Conservation (phyloP, 2,113 vertebrate species). For the cattle (Bos taurus) region DNA sequence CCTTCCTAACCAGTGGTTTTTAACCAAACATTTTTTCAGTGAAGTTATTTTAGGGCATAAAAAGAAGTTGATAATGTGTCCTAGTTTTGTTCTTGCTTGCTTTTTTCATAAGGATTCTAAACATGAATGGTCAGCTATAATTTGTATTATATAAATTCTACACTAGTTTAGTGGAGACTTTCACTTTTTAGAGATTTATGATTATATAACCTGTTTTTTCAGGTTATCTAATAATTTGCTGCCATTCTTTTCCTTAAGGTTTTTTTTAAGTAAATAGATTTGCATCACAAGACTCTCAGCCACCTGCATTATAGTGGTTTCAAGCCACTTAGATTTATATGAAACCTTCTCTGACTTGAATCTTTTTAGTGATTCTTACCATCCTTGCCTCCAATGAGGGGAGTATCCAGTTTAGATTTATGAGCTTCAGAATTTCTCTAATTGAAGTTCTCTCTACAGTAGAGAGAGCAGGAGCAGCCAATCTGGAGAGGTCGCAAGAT, state of each 20-base stretch:
- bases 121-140: constrained; percentile 34
- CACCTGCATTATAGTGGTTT: constrained; percentile 53
- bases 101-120: constrained; percentile 47
- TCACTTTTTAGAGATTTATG: constrained; percentile 45
- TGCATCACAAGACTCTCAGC: constrained; percentile 62
- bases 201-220: constrained; percentile 34
- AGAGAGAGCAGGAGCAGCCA: constrained; percentile 76
- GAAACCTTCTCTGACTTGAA: constrained; percentile 56
- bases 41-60: constrained; percentile 50
- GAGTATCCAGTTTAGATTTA: constrained; percentile 69
- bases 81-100: constrained; percentile 47
- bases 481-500: constrained; percentile 75
- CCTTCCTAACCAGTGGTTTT: constrained; percentile 40
- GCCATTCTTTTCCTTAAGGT: constrained; percentile 42
- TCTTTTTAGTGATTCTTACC: constrained; percentile 60
- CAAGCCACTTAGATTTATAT: constrained; percentile 40
- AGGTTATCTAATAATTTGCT: constrained; percentile 56
- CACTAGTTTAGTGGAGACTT: background rate
- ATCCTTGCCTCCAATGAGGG: constrained; percentile 68
- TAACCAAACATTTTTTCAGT: constrained; percentile 21
- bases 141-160: background rate
- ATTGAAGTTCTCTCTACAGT: constrained; percentile 78
- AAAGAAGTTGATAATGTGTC: constrained; percentile 25
- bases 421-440: constrained; percentile 72
- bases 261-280: constrained; percentile 38